A percentile compares a stretch with the other conserved stretches of the same genome.
These are phyloP conservation scores for Spheniscus humboldti DNA, from an alignment of 2,797 vertebrate species.

Conservation along the genomic window DNA sequence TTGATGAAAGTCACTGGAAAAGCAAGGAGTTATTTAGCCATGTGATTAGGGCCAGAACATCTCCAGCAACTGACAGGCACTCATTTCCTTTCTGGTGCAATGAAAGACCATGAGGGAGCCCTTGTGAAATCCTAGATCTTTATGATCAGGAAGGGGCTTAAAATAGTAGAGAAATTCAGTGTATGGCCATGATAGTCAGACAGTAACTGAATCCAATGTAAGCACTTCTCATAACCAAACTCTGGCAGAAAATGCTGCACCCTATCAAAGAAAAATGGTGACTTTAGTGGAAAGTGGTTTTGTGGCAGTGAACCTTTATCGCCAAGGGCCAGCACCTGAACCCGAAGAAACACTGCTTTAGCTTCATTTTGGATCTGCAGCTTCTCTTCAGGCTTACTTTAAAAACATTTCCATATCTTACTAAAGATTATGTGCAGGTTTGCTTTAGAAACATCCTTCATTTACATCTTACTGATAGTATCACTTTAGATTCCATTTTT, in stretches of 20 bases:
- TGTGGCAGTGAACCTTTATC: slow-evolving; percentile 64
- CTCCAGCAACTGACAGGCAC: slow-evolving; percentile 48
- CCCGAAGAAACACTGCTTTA: slow-evolving; percentile 65
- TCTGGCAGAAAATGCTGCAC: slow-evolving; percentile 57
- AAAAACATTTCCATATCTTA: slow-evolving; percentile 49
- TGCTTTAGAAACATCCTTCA: slow-evolving; percentile 58
- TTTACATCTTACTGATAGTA: slow-evolving; percentile 67
- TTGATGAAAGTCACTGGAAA: slow-evolving; percentile 60
- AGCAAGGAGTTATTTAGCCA: slow-evolving; percentile 44
- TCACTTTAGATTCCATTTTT: slow-evolving; percentile 64
- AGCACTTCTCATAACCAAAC: slow-evolving; percentile 40
- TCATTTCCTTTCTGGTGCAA: slow-evolving; percentile 44
- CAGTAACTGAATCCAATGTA: slow-evolving; percentile 52
- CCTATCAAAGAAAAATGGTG: slow-evolving; percentile 62
- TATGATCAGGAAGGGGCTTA: slow-evolving; percentile 46
- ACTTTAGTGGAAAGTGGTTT: slow-evolving; percentile 51
- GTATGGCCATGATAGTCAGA: slow-evolving; percentile 29
- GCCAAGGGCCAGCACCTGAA: slow-evolving; percentile 46
- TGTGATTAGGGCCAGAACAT: slow-evolving; percentile 52
- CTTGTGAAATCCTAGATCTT: slow-evolving; percentile 41
- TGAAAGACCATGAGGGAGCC: slow-evolving; percentile 32
- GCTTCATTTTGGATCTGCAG: slow-evolving; percentile 73
- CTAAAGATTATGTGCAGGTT: slow-evolving; percentile 47
- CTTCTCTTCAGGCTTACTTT: slow-evolving; percentile 71
- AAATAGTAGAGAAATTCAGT: slow-evolving; percentile 42